These are phyloP conservation scores for Patella depressa DNA, from an alignment of 2,888 invertebrate species.

Conservation along the genomic window DNA sequence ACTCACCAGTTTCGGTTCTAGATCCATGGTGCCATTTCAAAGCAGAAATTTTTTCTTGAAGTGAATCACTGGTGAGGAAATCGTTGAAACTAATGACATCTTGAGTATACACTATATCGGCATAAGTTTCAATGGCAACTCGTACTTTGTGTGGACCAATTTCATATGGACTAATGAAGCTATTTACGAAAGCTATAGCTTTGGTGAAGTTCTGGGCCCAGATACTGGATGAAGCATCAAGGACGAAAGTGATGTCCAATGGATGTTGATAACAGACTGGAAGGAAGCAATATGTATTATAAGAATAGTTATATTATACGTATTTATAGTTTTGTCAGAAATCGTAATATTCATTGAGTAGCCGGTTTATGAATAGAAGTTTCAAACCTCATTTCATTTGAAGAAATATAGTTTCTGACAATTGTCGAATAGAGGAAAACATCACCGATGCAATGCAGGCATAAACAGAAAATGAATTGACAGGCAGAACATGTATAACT, in stretches of 20 bases:
- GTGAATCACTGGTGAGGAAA: neutral
- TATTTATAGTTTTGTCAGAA: too few species aligned
- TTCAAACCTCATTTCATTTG: too few species aligned
- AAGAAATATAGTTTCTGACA: too few species aligned
- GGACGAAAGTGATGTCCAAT: slow-evolving; percentile 33
- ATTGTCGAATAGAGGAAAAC: too few species aligned
- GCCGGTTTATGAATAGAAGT: too few species aligned
- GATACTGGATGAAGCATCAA: slow-evolving; percentile 35
- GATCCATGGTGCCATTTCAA: neutral
- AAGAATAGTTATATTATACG: too few species aligned
- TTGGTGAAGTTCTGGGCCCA: slow-evolving; percentile 39
- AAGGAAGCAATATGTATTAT: too few species aligned
- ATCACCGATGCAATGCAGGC: too few species aligned
- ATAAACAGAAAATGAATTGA: too few species aligned
- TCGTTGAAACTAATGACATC: neutral
- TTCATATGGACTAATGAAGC: slow-evolving; percentile 33
- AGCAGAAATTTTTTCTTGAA: neutral
- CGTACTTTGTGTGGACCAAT: slow-evolving; percentile 30
- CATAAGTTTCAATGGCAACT: neutral
- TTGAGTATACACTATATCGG: neutral
- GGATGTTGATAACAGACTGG: slow-evolving; percentile 29
- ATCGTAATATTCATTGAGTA: too few species aligned
- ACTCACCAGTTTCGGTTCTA: neutral
- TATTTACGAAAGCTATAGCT: slow-evolving; percentile 34
- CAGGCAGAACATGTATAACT: too few species aligned